A percentile compares a stretch with the other conserved stretches of the same genome.
Evolutionary conservation across 2,797 vertebrate genomes (phyloP).

Genomic region (Austrolebias charrua): DNA sequence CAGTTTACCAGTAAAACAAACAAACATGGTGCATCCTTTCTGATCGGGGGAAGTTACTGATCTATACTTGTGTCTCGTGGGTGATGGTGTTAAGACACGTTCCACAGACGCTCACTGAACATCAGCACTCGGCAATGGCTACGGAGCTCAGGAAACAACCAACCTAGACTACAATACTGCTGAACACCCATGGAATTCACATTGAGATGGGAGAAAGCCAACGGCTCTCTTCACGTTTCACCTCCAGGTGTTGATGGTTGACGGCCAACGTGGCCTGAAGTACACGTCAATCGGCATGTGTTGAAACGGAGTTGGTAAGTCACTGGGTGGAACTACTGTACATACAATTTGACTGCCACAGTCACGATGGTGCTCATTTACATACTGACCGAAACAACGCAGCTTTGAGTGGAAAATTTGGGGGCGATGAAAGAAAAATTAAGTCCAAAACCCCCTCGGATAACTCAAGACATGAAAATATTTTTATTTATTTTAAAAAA

Average conservation of each 20-base stretch:
- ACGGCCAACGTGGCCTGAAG: conserved; percentile 62
- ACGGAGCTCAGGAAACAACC: conserved; percentile 46
- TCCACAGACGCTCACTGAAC: conserved; percentile 46
- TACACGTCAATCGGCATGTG: conserved; percentile 51
- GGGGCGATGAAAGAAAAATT: conserved; percentile 29
- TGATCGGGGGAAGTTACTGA: conserved; percentile 34
- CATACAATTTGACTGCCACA: conserved; percentile 55
- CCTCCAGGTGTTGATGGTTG: conserved; percentile 59
- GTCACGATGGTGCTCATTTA: conserved; percentile 69
- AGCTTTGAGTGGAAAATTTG: conserved; percentile 40
- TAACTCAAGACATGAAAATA: conserved; percentile 52
- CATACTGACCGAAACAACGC: conserved; percentile 72
- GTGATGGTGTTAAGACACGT: conserved; percentile 47
- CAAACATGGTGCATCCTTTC: conserved; percentile 56
- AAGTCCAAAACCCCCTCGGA: conserved; percentile 38
- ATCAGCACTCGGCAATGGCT: conserved; percentile 46
- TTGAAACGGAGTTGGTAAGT: conserved; percentile 58
- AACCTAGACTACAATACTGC: conserved; percentile 80
- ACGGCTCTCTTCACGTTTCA: conserved; percentile 54
- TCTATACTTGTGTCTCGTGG: conserved; percentile 45
- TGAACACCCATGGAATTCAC: conserved; percentile 77
- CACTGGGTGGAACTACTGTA: conserved; percentile 60
- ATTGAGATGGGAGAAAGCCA: conserved; percentile 76
- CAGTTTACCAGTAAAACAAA: conserved; percentile 54
- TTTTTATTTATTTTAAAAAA: conserved; percentile 69